Base-by-base conservation (phyloP, 2,113 vertebrate genomes). In the Orycteropus afer region DNA sequence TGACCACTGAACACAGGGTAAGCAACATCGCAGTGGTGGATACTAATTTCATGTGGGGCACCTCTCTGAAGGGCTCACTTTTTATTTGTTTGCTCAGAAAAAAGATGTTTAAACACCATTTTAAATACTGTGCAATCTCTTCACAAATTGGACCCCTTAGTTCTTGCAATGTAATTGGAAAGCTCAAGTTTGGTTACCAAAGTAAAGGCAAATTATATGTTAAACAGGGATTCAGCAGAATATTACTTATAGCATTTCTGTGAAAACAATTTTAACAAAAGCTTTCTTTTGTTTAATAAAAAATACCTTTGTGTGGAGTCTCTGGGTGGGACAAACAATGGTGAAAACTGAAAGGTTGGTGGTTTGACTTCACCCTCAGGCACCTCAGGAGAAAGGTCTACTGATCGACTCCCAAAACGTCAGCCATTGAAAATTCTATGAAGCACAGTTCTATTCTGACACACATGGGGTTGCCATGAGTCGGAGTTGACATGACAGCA, bases 91-190 rank as follows among this genome's bases (percentile, higher is more conserved):
- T 93, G 59, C 51, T 42, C 2, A 10, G 53, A 90, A 83, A 86
- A n/a, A 92, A 93, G 86, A 95, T 95, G 55, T 90, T 86, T 87
- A 95, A 96, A 91, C 1, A 93, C 97, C 37, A 96, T 84, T 57
- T 76, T 82, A 92, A 69, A 25, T 74, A 80, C 23, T 55, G 51
- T 14, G 47, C 79, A 94, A 47, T 93, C 6, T 32, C 94, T 76
- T 71, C 25, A 22, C 53, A 86, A 27, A 57, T 61, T 95, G 83
- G 34, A 92, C 9, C 73, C n/a, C 85, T 90, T 63, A 51, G 13
- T 95, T 92, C 45, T 57, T 88, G 34, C 37, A 51, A 59, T 61
- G 25, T 65, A 95, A 88, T 29, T 65, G 84, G 76, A 82, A 93
- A 18, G 37, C 45, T 92, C 55, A 13, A 83, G 37, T 96, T 95